phyloP scores from a whole-genome alignment of 2,113 vertebrate species.

The Zeus faber region DNA sequence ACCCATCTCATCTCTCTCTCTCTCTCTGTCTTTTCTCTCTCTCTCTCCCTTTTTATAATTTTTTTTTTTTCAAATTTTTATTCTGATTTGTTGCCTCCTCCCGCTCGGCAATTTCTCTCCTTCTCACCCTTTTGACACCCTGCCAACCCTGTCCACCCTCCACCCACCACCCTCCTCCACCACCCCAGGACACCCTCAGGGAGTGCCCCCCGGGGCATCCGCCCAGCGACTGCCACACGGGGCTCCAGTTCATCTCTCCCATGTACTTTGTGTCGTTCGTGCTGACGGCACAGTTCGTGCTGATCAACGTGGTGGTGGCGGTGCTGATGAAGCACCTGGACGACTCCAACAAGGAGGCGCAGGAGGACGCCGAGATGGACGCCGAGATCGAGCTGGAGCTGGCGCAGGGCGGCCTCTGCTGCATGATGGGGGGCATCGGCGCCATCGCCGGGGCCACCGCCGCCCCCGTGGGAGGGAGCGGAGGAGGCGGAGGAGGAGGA shows the following conservation, averaged over 20 bases:
- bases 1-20: too few relatives aligned
- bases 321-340: slow-evolving; percentile 98
- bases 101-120: neutral
- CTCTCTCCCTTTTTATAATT: too few relatives aligned
- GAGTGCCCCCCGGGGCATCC: slow-evolving; percentile 80
- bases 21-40: too few relatives aligned
- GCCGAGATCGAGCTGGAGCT: slow-evolving; percentile 94
- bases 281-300: slow-evolving; percentile 97
- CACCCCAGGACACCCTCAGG: slow-evolving; percentile 87
- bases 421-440: slow-evolving; percentile 73
- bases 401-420: slow-evolving; percentile 82
- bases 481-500: neutral
- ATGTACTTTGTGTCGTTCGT: slow-evolving; percentile 98
- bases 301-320: slow-evolving; percentile 98
- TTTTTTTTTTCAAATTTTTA: too few relatives aligned
- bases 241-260: slow-evolving; percentile 88
- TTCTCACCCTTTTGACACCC: neutral
- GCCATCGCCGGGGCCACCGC: slow-evolving; percentile 45
- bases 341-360: slow-evolving; percentile 96
- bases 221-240: slow-evolving; percentile 84
- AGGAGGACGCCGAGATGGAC: slow-evolving; percentile 97
- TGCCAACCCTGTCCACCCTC: neutral
- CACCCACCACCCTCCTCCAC: neutral
- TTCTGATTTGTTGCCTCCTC: too few relatives aligned
- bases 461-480: neutral